Base-by-base conservation (phyloP, 1,140 invertebrate genomes). In the Eufriesea mexicana region DNA sequence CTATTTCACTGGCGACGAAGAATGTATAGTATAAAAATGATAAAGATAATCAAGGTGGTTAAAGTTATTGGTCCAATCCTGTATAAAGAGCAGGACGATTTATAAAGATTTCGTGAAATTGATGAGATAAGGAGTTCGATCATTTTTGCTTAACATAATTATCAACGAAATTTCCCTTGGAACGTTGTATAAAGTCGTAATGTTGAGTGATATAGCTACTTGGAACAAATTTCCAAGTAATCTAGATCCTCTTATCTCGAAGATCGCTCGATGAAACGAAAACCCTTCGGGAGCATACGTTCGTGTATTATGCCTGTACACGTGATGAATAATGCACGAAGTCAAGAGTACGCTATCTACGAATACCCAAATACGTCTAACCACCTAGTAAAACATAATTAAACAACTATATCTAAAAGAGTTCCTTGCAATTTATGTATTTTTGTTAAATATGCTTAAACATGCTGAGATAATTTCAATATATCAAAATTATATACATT, bases 261-360 rank as follows among this genome's bases (percentile, higher is more conserved):
- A 18, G 18, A 42, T 42, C 51, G 2, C n/a, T 5, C 6, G 28
- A 23, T 20, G 49, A 6, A 55, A 20, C n/a, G 68, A 55, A 72
- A 42, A 57, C 57, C 28, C 68, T 55, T 5, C 10, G 8, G 18
- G 70, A 23, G 23, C 23, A 16, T 14, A 45, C 45, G 25, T 57
- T 42, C 51, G 42, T 18, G 70, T 57, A 42, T 23, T 42, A 9
- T 42, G 18, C 28, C 42, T 5, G 28, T 5, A 35, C 10, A 42
- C 23, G 14, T 42, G 20, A 71, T 71, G 49, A 20, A 71, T 71
- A 55, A 71, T 55, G 68, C 68, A 71, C 42, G 16, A 16, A 55
- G 2, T 54, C 18, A 2, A 28, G 25, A 42, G 9, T 55, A 55
- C 20, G 64, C 42, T 47, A n/a, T 47, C 35, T 47, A 7, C 14